Percentiles rank a stretch among this genome's conserved stretches.
Conservation (phyloP, 2,113 vertebrate species). For the Vulpes vulpes region DNA sequence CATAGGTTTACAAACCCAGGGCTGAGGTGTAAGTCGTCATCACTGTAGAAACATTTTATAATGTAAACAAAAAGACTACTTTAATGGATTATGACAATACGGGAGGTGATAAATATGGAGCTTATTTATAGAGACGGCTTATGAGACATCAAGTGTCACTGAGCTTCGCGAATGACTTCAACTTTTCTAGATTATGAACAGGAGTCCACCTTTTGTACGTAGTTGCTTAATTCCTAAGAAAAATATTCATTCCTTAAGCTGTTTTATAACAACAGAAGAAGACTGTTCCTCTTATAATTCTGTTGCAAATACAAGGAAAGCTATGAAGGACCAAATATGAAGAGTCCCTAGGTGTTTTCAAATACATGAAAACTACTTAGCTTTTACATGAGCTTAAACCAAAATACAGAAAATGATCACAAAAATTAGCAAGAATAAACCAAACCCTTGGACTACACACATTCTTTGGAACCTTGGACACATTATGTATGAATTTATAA, state of each 20-base stretch:
- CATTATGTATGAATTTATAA: background rate
- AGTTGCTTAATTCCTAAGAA: background rate
- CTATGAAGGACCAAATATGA: background rate
- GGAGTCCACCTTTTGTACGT: background rate
- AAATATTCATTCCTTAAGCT: background rate
- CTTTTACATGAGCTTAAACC: background rate
- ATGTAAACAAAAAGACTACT: background rate
- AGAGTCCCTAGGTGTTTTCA: background rate
- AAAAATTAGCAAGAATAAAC: background rate
- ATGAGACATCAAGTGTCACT: background rate
- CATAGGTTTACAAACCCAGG: background rate
- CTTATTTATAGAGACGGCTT: background rate
- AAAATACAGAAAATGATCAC: conserved; percentile 37
- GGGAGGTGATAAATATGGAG: background rate
- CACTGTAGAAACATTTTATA: background rate
- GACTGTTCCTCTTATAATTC: background rate
- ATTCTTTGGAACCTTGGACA: background rate
- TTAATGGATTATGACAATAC: background rate
- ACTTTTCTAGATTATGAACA: background rate
- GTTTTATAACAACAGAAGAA: background rate
- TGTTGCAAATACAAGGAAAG: background rate
- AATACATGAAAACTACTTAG: background rate
- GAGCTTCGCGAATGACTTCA: background rate
- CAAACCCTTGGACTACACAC: background rate
- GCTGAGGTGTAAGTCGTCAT: background rate